Conservation (phyloP, 2,797 vertebrate species). For the Diglossa cyanea region DNA sequence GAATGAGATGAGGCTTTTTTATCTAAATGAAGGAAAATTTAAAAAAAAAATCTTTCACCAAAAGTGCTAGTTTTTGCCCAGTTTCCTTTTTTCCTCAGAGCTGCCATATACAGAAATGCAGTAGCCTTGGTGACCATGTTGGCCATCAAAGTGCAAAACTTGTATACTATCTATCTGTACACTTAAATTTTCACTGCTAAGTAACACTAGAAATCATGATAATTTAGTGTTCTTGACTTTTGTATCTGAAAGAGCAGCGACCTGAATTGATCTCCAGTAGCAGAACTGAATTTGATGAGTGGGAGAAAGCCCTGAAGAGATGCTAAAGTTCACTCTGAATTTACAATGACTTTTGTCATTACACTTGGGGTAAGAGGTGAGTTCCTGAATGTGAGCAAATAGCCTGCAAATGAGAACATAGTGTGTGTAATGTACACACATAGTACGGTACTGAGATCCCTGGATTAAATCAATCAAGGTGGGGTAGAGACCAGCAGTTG, state of each 20-base stretch:
- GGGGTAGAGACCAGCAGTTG: background rate
- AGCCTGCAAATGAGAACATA: background rate
- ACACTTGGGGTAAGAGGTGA: background rate
- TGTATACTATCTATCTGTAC: background rate
- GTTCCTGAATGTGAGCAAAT: background rate
- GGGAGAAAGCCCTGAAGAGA: background rate
- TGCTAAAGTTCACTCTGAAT: background rate
- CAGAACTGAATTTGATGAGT: background rate
- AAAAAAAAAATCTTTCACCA: background rate
- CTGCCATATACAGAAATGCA: background rate
- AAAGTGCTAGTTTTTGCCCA: background rate
- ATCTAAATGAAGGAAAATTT: background rate
- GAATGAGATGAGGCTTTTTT: background rate
- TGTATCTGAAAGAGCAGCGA: background rate
- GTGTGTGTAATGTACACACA: background rate
- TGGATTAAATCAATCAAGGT: background rate
- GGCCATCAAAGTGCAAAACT: background rate
- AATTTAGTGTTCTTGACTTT: background rate
- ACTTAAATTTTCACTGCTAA: background rate
- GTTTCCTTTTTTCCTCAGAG: background rate
- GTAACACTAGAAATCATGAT: background rate
- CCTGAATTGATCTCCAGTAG: background rate
- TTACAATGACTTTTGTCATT: background rate
- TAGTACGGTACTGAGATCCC: background rate
- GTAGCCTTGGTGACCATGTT: background rate